phyloP scores from a whole-genome alignment of 1,140 invertebrate species.

The Drosophila tsacasi region DNA sequence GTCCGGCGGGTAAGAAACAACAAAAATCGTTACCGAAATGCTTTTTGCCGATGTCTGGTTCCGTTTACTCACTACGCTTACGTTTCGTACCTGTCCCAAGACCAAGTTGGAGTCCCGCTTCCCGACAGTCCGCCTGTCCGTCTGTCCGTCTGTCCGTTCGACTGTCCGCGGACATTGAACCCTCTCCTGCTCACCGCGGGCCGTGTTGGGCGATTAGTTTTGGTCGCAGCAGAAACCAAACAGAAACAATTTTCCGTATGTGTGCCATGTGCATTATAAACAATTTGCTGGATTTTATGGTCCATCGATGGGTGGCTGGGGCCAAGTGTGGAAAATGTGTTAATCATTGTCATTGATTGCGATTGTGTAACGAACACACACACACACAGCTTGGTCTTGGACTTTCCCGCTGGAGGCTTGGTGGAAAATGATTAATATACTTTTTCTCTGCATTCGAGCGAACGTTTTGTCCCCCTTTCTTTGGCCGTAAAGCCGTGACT shows the following conservation, averaged over 20 bases:
- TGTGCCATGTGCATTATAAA: conserved; percentile 55
- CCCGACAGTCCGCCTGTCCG: conserved; percentile 20
- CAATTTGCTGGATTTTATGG: conserved; percentile 53
- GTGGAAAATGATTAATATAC: conserved; percentile 51
- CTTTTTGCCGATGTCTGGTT: conserved; percentile 31
- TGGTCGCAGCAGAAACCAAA: conserved; percentile 40
- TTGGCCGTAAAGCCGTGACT: conserved; percentile 64
- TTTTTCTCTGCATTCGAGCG: conserved; percentile 43
- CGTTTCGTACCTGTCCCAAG: conserved; percentile 34
- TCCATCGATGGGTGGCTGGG: conserved; percentile 47
- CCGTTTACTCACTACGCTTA: conserved; percentile 37
- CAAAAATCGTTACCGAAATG: conserved; percentile 53
- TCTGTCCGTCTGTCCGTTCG: conserved; percentile 9
- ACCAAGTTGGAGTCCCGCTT: conserved; percentile 11
- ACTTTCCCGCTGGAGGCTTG: conserved; percentile 41
- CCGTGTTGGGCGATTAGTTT: conserved; percentile 34
- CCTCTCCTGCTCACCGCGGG: conserved; percentile 27
- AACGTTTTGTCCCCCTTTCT: conserved; percentile 34
- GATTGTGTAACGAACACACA: conserved; percentile 34
- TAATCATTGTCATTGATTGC: conserved; percentile 55
- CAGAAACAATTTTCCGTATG: conserved; percentile 52
- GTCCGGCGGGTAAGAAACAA: conserved; percentile 30
- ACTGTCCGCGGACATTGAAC: conserved; percentile 41
- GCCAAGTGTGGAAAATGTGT: conserved; percentile 53
- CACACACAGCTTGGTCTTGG: conserved; percentile 8